A percentile compares a stretch with the other conserved stretches of the same genome.
phyloP scores from a whole-genome alignment of 1,140 invertebrate species.

The Trichoplusia ni region DNA sequence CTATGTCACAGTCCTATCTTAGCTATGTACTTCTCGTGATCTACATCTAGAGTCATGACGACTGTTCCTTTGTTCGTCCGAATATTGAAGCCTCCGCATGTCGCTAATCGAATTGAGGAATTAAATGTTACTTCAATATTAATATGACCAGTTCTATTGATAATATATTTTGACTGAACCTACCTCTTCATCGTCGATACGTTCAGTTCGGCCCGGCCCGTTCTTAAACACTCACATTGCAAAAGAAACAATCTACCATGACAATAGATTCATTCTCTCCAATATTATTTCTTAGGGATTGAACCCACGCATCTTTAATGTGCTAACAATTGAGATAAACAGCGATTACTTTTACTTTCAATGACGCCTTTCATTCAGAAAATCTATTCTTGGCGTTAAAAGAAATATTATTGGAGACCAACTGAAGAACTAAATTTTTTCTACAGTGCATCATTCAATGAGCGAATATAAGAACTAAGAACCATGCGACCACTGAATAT shows the following conservation, averaged over 20 bases:
- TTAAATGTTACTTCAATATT: slow-evolving; percentile 49
- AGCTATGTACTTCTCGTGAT: slow-evolving; percentile 48
- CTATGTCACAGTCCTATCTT: slow-evolving; percentile 58
- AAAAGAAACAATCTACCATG: slow-evolving; percentile 81
- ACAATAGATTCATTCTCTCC: slow-evolving; percentile 78
- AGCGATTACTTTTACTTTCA: neutral
- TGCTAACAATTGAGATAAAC: neutral
- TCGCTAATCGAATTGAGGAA: slow-evolving; percentile 77
- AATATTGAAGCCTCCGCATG: slow-evolving; percentile 68
- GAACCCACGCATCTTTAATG: neutral
- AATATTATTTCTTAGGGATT: slow-evolving; percentile 69
- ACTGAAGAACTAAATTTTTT: slow-evolving; percentile 38
- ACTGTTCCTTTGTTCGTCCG: slow-evolving; percentile 69
- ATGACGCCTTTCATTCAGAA: neutral
- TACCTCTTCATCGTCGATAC: slow-evolving; percentile 74
- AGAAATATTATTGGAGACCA: slow-evolving; percentile 74
- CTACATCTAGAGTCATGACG: slow-evolving; percentile 79
- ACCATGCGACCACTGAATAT: slow-evolving; percentile 34
- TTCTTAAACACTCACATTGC: slow-evolving; percentile 71
- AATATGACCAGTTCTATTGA: slow-evolving; percentile 38
- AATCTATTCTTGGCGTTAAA: neutral
- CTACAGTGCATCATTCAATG: slow-evolving; percentile 39
- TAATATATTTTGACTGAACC: slow-evolving; percentile 68
- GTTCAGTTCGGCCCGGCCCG: slow-evolving; percentile 72
- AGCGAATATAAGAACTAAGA: slow-evolving; percentile 30